Evolutionary conservation across 2,797 vertebrate genomes (phyloP), one percentile per base, ranked within the genome.

Genomic region (Sebastes jordani): DNA sequence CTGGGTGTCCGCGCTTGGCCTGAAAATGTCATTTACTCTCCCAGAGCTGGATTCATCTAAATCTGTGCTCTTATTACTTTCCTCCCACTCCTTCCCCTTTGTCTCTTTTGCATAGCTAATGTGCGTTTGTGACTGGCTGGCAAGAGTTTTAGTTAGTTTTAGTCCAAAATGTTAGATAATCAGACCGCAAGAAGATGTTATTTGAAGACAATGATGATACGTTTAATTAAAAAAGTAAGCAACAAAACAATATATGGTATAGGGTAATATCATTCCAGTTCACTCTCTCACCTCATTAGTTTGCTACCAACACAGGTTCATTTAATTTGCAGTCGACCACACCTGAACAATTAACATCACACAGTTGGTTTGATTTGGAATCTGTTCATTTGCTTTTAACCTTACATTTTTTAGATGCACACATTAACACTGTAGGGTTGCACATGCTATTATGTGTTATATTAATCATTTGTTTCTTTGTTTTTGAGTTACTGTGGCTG

Each of bases 21-120:
- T 80, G 60, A 71, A 88, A 84, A 79, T 71, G 79, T 81, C 42
- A 78, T 64, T 71, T 61, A 49, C 5, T 65, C 46, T 78, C 79
- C 63, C 73, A 8, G 42, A 60, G 56, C 58, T 63, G 29, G 22
- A 80, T 72, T 74, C 56, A 14, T 83, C 73, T 67, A 74, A 81
- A 73, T 86, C 55, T 66, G 59, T 66, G 56, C 58, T 71, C 46
- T 74, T 63, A 79, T 72, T 84, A 59, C 9, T 83, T 46, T 55
- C 79, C 74, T 71, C 66, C 60, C 42, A 38, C 74, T 72, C 34
- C 30, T 61, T 81, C 49, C 63, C 38, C 32, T 81, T 63, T 78
- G 76, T 84, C 60, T 69, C 5, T 25, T 67, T 83, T 76, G 18
- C 36, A 70, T 30, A 36, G 63, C 18, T 61, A 74, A 82, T 42